Evolutionary conservation across 53 echinoderm and acorn worm species (phyloP), one percentile per base, ranked within the genome.

Genomic region (Crossaster papposus): DNA sequence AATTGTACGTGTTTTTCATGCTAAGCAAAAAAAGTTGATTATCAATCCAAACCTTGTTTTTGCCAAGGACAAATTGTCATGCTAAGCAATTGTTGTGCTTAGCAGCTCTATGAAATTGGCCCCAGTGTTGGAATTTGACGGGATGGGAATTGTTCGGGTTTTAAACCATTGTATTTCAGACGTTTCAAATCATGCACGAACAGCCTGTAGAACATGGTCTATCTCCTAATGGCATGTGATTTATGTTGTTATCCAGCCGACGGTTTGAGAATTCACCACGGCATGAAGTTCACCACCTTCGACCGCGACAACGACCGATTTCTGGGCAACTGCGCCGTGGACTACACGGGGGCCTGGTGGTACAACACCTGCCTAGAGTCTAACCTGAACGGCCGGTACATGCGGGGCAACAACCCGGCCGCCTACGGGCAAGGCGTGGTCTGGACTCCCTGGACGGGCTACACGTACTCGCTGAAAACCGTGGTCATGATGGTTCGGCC

Each of bases 261-360:
- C 36, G 88, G 88, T 17, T 82, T 93, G 7, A 64, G 33, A 20
- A 38, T 76, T 23, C 92, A 95, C 81, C 55, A 81, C 73, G 88
- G 88, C 6, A 89, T 83, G 85, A 64, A 72, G 62, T 95, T 95
- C 76, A 79, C 91, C 10, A 95, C 95, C 9, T 83, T 79, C 62
- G 95, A 95, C 65, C 92, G 80, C 4, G 94, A 94, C 64, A 86
- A 92, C 77, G 91, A 93, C 89, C 78, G 64, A 4, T 82, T 83
- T 72, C 29, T 54, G 31, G 89, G 72, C 11, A 91, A 91, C 82
- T 95, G 95, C 36, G 95, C 95, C 18, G 79, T 68, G 2, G 91
- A 91, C 64, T 79, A 91, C 55, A 91, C 90, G 30, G 95, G 93
- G 22, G 95, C 93, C 29, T 95, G 95, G 95, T 95, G 95, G 95